Evolutionary conservation across 53 echinoderm and acorn worm genomes (phyloP), one percentile per base, ranked within the genome.

Genomic region (Temnopleurus reevesii): DNA sequence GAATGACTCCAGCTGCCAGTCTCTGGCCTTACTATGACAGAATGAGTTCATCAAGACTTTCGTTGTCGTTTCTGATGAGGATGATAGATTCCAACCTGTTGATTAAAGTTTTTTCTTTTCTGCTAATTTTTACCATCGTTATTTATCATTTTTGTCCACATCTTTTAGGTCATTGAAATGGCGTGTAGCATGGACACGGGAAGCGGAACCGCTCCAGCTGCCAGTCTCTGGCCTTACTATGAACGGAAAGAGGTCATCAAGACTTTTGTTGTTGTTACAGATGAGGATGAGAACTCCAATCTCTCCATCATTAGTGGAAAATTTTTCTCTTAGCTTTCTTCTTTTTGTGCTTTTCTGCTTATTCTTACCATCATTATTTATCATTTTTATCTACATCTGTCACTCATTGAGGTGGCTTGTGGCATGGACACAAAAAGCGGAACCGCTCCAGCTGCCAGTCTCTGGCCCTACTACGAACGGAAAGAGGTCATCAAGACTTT

Each of bases 221-320:
- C 97, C 31, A 95, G 97, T 54, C 91, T 97, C 19, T 92, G 84
- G 89, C 95, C 93, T 3, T 97, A 95, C 59, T 97, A 95, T 82
- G 79, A 93, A 83, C 89, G 81, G n/a, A 95, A 97, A 76, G 92
- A 95, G 54, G 89, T 95, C 30, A 89, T 93, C 28, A 94, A 97
- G 91, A 97, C 97, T 53, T 97, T 97, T 55, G 89, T 95, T 1
- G 59, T 97, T 30, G 97, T 97, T 27, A 97, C 97, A 12, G 97
- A 97, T 86, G 97, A 97, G 77, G 92, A 90, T 79, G 97, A 97
- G 64, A 97, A 97, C n/a, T n/a, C n/a, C n/a, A n/a, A n/a, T n/a
- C n/a, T n/a, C n/a, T n/a, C n/a, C n/a, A n/a, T n/a, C n/a, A n/a
- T n/a, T n/a, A n/a, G n/a, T n/a, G n/a, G n/a, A n/a, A n/a, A n/a